phyloP scores from a whole-genome alignment of 2,888 invertebrate species.

The Apodemia hepburni region DNA sequence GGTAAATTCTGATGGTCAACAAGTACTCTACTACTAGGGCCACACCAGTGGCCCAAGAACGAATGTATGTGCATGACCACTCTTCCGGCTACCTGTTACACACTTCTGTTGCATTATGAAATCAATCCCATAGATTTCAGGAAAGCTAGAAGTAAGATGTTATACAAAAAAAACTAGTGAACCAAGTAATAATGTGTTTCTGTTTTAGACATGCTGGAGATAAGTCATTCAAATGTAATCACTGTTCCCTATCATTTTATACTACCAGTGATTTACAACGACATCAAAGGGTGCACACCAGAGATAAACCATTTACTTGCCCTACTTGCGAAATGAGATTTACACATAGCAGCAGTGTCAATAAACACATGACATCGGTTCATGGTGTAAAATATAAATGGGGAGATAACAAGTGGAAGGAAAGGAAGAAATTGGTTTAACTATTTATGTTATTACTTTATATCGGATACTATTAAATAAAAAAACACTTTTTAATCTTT shows the following conservation, averaged over 20 bases:
- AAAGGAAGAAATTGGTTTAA: slow-evolving; percentile 15
- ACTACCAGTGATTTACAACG: slow-evolving; percentile 57
- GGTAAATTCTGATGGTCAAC: no score
- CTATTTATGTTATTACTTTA: no score
- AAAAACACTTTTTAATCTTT: no score
- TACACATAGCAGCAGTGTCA: slow-evolving; percentile 64
- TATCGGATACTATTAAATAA: no score
- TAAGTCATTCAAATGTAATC: slow-evolving; percentile 56
- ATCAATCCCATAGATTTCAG: no score
- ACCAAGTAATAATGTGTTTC: background rate
- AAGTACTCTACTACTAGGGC: no score
- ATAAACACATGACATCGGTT: slow-evolving; percentile 65
- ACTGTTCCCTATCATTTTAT: slow-evolving; percentile 56
- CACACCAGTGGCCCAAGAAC: no score
- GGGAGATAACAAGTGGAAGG: slow-evolving; percentile 45
- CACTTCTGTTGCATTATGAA: no score
- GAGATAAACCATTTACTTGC: slow-evolving; percentile 64
- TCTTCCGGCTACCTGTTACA: no score
- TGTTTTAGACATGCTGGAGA: slow-evolving; percentile 66
- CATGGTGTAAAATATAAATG: slow-evolving; percentile 65
- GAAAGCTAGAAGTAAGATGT: no score
- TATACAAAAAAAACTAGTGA: no score
- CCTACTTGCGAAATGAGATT: slow-evolving; percentile 61
- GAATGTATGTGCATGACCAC: no score
- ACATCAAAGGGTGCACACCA: slow-evolving; percentile 61